Evolutionary conservation across 2,797 vertebrate species (phyloP).

Genomic region (Helicolenus hilgendorfi): DNA sequence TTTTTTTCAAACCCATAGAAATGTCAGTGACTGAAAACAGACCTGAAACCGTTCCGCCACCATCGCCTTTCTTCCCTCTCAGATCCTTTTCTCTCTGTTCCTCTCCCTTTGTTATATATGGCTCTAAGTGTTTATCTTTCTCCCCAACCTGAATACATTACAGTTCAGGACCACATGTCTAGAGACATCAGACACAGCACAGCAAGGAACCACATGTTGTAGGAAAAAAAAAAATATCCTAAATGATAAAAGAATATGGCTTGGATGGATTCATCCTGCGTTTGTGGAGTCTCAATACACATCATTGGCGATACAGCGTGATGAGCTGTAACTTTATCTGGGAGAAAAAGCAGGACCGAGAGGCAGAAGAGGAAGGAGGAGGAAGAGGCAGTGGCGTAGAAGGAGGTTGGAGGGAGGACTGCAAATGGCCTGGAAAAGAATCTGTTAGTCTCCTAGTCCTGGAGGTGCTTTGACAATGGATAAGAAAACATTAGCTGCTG

Average conservation of each 20-base stretch:
- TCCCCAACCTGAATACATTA: background rate
- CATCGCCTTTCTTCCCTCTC: background rate
- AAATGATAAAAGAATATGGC: background rate
- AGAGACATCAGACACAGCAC: background rate
- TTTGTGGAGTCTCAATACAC: slow-evolving; percentile 5
- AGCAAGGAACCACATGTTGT: background rate
- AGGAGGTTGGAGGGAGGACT: slow-evolving; percentile 26
- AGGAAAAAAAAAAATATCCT: background rate
- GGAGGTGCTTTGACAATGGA: slow-evolving; percentile 60
- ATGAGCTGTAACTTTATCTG: slow-evolving; percentile 45
- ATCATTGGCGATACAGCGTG: slow-evolving; percentile 7
- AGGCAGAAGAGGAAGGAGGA: background rate
- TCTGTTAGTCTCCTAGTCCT: slow-evolving; percentile 63
- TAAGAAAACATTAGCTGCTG: slow-evolving; percentile 75
- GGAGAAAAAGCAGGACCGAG: background rate
- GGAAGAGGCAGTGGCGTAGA: background rate
- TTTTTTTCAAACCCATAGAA: background rate
- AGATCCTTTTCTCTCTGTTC: background rate
- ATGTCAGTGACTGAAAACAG: background rate
- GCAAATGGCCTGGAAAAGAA: slow-evolving; percentile 80
- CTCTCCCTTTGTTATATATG: background rate
- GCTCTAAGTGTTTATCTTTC: slow-evolving; percentile 22
- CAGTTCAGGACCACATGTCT: background rate
- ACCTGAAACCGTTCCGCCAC: background rate
- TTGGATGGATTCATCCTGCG: background rate